phyloP scores from a whole-genome alignment of 92 coral and sea anemone genomes.

The Porites cylindrica region DNA sequence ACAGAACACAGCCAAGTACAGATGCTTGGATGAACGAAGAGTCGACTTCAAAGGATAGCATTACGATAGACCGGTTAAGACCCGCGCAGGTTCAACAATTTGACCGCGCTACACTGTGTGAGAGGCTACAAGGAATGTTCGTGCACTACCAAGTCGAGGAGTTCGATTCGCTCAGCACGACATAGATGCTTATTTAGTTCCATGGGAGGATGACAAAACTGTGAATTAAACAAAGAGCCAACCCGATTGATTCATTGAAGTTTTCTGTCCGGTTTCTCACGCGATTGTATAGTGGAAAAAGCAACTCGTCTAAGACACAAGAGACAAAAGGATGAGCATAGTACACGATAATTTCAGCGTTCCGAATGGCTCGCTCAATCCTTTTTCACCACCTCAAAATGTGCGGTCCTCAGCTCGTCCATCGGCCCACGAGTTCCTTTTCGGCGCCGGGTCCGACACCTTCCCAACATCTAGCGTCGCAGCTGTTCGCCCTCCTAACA shows the following conservation, averaged over 20 bases:
- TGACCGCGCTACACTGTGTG: constrained; percentile 34
- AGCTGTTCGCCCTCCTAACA: constrained; percentile 82
- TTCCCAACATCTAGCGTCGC: constrained; percentile 70
- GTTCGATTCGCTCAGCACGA: constrained; percentile 69
- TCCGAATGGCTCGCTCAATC: constrained; percentile 79
- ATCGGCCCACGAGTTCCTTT: constrained; percentile 86
- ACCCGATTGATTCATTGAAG: constrained; percentile 83
- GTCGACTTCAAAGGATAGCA: constrained; percentile 63
- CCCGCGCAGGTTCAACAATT: constrained; percentile 37
- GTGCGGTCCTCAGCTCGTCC: constrained; percentile 85
- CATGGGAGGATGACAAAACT: constrained; percentile 77
- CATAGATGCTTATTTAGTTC: constrained; percentile 67
- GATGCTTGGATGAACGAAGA: constrained; percentile 89
- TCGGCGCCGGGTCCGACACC: constrained; percentile 75
- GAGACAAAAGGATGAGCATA: constrained; percentile 82
- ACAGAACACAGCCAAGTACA: constrained; percentile 83
- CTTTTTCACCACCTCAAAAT: constrained; percentile 80
- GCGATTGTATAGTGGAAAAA: constrained; percentile 80
- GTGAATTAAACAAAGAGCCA: constrained; percentile 88
- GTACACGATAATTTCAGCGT: constrained; percentile 80
- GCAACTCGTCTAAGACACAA: constrained; percentile 52
- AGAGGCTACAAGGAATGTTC: constrained; percentile 42
- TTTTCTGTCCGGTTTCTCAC: constrained; percentile 82
- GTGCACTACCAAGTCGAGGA: constrained; percentile 39
- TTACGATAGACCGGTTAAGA: constrained; percentile 32